phyloP scores from a whole-genome alignment of 2,888 invertebrate species.

The Nowickia ferox region DNA sequence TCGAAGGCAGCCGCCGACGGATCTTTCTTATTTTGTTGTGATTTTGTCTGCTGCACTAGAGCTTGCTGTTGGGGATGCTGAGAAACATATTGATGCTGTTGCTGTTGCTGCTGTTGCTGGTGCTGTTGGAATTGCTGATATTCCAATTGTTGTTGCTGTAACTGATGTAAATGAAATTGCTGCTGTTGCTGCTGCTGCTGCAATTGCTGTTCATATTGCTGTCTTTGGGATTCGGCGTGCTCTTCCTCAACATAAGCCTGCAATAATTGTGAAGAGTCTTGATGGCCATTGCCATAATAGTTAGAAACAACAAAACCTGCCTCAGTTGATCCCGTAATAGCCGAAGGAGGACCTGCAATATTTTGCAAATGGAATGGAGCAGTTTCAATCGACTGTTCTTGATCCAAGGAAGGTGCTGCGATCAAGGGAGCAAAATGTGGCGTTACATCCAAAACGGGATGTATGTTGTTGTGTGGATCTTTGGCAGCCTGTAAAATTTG shows the following conservation, averaged over 20 bases:
- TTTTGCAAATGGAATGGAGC: slow-evolving; percentile 79
- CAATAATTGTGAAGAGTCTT: slow-evolving; percentile 79
- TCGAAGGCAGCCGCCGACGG: slow-evolving; percentile 78
- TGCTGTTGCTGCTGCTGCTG: slow-evolving; percentile 72
- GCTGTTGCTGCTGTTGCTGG: slow-evolving; percentile 68
- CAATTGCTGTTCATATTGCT: slow-evolving; percentile 73
- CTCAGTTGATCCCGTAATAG: slow-evolving; percentile 75
- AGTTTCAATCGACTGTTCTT: slow-evolving; percentile 74
- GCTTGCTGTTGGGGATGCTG: slow-evolving; percentile 68
- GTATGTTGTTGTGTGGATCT: slow-evolving; percentile 79
- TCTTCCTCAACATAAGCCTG: slow-evolving; percentile 81
- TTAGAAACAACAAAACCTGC: slow-evolving; percentile 82
- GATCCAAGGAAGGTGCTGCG: slow-evolving; percentile 78
- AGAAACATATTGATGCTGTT: slow-evolving; percentile 68
- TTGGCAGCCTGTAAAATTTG: slow-evolving; percentile 82
- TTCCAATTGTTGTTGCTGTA: slow-evolving; percentile 62
- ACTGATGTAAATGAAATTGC: slow-evolving; percentile 76
- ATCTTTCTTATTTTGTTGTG: slow-evolving; percentile 68
- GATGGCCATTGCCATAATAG: slow-evolving; percentile 78
- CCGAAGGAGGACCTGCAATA: slow-evolving; percentile 73
- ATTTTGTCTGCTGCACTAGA: slow-evolving; percentile 53
- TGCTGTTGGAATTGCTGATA: slow-evolving; percentile 75
- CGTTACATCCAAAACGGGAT: slow-evolving; percentile 78
- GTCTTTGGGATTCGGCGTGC: slow-evolving; percentile 75
- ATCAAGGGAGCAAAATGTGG: slow-evolving; percentile 82